Base-by-base conservation (phyloP, 2,888 invertebrate species). In the Dolomedes plantarius region DNA sequence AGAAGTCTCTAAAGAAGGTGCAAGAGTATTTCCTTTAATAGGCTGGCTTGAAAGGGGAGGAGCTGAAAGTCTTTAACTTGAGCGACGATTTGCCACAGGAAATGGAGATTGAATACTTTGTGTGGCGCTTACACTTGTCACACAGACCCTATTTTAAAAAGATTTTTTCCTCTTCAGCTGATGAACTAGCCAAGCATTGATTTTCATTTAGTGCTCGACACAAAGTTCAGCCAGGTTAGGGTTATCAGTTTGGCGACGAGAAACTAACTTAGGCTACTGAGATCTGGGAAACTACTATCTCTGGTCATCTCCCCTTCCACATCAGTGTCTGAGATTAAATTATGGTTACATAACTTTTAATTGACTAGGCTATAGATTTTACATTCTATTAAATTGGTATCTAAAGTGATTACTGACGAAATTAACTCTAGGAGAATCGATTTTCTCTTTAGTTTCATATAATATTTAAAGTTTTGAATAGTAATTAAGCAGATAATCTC, bases 91-190 rank as follows among this genome's bases (percentile, higher is more conserved):
- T 62, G 76, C 68, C 69, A 78, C 56, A 69, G 41, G 69, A 69
- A 79, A 79, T 79, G 79, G 79, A 79, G 79, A 79, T 79, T 79
- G 79, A 79, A 79, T 79, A 79, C 79, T 72, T 72, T 41, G 79
- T 72, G 29, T 72, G 72, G 39, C 65, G 41, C 71, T 72, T 72
- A 72, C 79, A 69, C 69, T 69, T 56, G 72, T 69, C 64, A 27
- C 78, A 65, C 65, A 62, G 29, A 64, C n/a, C 29, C 28, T 23
- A 36, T 79, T 79, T 62, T 62, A 62, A 69, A 78, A 78, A 78
- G 65, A 31, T 64, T 27, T 64, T 79, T 79, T 65, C 62, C 50
- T 23, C 36, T 39, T 19, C 77, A 50, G 77, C 78, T 78, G 78
- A 78, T 69, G 78, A 78, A 62, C 56, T 62, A 65, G 46, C 67